Evolutionary conservation across 2,113 vertebrate species (phyloP), one percentile per base, ranked within the genome.

Genomic region (Cynoglossus semilaevis): DNA sequence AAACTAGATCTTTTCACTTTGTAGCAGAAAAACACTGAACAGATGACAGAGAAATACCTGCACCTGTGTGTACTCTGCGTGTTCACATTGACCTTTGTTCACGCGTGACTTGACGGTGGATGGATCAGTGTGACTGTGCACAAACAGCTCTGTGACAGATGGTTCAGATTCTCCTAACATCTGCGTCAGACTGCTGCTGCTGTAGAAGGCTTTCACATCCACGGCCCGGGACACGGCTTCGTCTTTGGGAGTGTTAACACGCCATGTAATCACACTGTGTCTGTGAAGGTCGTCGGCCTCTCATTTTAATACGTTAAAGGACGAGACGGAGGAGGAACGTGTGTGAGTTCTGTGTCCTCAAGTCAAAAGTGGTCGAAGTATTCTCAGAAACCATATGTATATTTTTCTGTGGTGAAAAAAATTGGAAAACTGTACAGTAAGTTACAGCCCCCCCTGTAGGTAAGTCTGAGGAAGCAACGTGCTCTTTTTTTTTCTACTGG

Each of bases 151-250:
- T 68, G 22, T 0, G 67, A 42, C 86, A 88, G 84, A 87, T 88
- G 86, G 70, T 57, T 29, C 35, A 45, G 65, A 79, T 81, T 55
- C 66, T 54, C 75, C 74, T 77, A 86, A 87, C 86, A 88, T 89
- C 81, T 88, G 83, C 56, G 67, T 58, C 70, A 34, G 61, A 47
- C 73, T 66, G 58, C 69, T 56, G 73, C 76, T 53, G 84, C 79
- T 84, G 83, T 53, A 79, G 81, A 86, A 85, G 58, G 63, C 50
- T 83, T 83, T 67, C 52, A 63, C 78, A 59, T 29, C 58, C 62
- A 14, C 55, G 55, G 42, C 44, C 79, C 40, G 74, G 75, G 68
- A 81, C 63, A 51, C 3, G 56, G 34, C 67, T 68, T 67, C 66
- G 76, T 83, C 80, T 72, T 78, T 58, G 45, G 71, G 66, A 77